Conservation (phyloP, 2,113 vertebrate genomes). For the Pangasianodon hypophthalmus region DNA sequence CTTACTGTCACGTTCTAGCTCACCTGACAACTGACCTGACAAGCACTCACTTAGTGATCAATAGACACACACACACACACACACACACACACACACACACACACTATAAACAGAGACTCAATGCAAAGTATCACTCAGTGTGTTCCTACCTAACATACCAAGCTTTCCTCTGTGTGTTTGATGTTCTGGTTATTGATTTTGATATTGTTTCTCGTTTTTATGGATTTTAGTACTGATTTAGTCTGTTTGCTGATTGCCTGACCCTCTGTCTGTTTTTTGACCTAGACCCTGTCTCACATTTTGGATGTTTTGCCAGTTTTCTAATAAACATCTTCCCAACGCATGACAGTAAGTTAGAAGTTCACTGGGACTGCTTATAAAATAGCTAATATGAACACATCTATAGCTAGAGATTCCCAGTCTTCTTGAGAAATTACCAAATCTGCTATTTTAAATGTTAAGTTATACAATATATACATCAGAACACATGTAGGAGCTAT, state of each 20-base stretch:
- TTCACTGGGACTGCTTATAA: not conserved
- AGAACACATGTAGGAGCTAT: not conserved
- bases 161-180: not conserved
- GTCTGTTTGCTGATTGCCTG: not conserved
- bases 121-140: too few relatives aligned
- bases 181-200: not conserved
- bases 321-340: not conserved
- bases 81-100: too few relatives aligned
- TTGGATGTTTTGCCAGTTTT: not conserved
- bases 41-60: too few relatives aligned
- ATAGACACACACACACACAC: too few relatives aligned
- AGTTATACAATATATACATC: not conserved
- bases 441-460: not conserved
- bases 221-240: not conserved
- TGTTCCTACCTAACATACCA: not conserved
- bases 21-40: too few relatives aligned
- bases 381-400: not conserved
- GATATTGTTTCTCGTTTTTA: not conserved
- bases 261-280: not conserved
- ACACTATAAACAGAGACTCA: too few relatives aligned
- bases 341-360: not conserved
- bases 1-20: too few relatives aligned
- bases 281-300: not conserved
- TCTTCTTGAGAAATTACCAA: not conserved
- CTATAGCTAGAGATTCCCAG: not conserved